A percentile compares a stretch with the other conserved stretches of the same genome.
phyloP scores from a whole-genome alignment of 1,140 invertebrate genomes.

The Panagrolaimus sp. region DNA sequence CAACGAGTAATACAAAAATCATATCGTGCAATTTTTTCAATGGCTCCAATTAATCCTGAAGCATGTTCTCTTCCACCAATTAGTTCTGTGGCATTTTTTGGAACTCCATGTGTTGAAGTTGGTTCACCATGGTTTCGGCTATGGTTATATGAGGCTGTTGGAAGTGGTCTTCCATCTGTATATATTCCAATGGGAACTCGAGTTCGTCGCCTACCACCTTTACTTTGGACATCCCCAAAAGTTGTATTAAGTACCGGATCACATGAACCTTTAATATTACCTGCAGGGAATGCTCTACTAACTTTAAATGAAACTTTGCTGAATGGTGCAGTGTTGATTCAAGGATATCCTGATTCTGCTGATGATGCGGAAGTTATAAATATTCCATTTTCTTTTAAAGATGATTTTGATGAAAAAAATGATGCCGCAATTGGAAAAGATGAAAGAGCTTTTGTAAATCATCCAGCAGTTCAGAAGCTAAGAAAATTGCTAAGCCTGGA shows the following conservation, averaged over 20 bases:
- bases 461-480: constrained; percentile 47
- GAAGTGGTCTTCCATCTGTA: constrained; percentile 80
- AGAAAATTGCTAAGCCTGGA: constrained; percentile 38
- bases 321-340: constrained; percentile 49
- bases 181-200: constrained; percentile 73
- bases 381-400: constrained; percentile 54
- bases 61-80: constrained; percentile 70
- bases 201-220: constrained; percentile 62
- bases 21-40: constrained; percentile 73
- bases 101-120: constrained; percentile 68
- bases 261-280: constrained; percentile 76
- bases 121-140: constrained; percentile 86
- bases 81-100: constrained; percentile 68
- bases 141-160: constrained; percentile 77
- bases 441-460: constrained; percentile 38
- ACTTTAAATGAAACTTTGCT: constrained; percentile 47
- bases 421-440: constrained; percentile 64
- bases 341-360: constrained; percentile 50
- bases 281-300: constrained; percentile 62
- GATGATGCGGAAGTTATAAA: constrained; percentile 52
- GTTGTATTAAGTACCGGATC: constrained; percentile 77
- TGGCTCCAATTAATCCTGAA: constrained; percentile 78
- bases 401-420: constrained; percentile 29
- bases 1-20: constrained; percentile 78
- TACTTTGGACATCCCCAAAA: constrained; percentile 63